Evolutionary conservation across 2,113 vertebrate species (phyloP), one percentile per base, ranked within the genome.

Genomic region (Trichomycterus rosablanca): DNA sequence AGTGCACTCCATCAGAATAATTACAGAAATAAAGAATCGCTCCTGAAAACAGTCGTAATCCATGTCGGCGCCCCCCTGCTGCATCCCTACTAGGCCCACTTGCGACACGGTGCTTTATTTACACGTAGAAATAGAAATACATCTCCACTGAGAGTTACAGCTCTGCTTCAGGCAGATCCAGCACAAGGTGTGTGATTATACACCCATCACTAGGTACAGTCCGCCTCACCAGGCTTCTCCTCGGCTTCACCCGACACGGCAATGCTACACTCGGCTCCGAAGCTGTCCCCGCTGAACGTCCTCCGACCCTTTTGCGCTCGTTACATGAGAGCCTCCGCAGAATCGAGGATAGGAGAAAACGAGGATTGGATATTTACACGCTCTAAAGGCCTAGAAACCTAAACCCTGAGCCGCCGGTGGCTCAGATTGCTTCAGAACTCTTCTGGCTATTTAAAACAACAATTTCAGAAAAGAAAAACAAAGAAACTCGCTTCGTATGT

Each of bases 1-100:
- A 87, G 84, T 87, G 83, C 80, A 59, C 79, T 81, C 81, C 74
- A 73, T 79, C 70, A 71, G 23, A 81, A 74, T 73, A 75, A 69
- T 48, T 51, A 54, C 67, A 51, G 60, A 42, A 60, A 59, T n/a
- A 65, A 54, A 51, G 8, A 32, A 56, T 75, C 68, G 70, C 75
- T 61, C 70, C 66, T 14, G 15, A 76, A n/a, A 82, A 85, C 80
- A 85, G 81, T 83, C 82, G 28, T 40, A n/a, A 73, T 78, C 77
- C 76, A 34, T 73, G 69, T 75, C 74, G 24, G 51, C 23, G 61
- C 79, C 76, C 34, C 76, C 76, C 72, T 75, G 70, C 74, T 74
- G 74, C 64, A 76, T 75, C 76, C 58, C 48, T 57, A 77, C 72
- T 80, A 30, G 77, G 78, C 75, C 74, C 68, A 72, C 54, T 50